These are phyloP conservation scores for Cenopis cana DNA, from an alignment of 2,888 invertebrate species.

Conservation along the genomic window DNA sequence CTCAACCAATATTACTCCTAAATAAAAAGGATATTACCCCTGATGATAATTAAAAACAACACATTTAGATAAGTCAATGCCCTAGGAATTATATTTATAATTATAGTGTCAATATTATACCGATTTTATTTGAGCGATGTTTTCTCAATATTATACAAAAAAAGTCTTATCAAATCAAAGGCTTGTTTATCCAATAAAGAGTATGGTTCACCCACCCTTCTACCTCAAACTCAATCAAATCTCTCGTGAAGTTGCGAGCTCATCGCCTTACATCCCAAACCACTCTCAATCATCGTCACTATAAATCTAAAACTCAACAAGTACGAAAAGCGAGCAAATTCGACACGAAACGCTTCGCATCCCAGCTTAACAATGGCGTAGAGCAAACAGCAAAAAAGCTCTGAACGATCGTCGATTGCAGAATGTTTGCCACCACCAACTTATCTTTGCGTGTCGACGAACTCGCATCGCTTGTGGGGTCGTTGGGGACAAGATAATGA, in stretches of 20 bases:
- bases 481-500: not conserved
- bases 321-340: conserved; percentile 28
- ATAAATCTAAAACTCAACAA: conserved; percentile 35
- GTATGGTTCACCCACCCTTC: too few species aligned
- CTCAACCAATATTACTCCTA: too few species aligned
- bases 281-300: conserved; percentile 23
- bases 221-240: conserved; percentile 13
- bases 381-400: conserved; percentile 19
- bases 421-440: conserved; percentile 17
- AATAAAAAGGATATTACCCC: too few species aligned
- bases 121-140: too few species aligned
- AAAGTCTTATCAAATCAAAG: not conserved
- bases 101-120: not conserved
- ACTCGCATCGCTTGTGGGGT: not conserved
- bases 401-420: conserved; percentile 22
- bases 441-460: conserved; percentile 14
- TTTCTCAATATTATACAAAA: not conserved
- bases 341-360: conserved; percentile 18
- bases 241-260: not conserved
- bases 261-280: conserved; percentile 8
- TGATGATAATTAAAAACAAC: too few species aligned
- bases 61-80: too few species aligned
- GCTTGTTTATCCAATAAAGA: not conserved
- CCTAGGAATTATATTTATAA: too few species aligned
- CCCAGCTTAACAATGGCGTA: conserved; percentile 18